Base-by-base conservation (phyloP, 1,140 invertebrate genomes). In the Bombus fervidus region DNA sequence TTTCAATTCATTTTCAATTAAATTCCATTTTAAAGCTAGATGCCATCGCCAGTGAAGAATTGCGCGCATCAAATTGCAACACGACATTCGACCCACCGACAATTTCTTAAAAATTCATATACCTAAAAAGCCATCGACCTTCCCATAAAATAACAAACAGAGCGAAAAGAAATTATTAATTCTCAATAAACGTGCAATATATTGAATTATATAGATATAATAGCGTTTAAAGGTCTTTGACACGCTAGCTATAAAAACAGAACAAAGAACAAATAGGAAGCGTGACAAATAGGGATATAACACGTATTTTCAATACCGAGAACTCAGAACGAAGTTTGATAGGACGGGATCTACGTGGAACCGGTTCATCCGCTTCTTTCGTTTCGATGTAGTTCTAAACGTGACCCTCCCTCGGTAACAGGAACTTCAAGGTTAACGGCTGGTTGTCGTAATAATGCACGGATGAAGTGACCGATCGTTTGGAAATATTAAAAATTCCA, bases 361-460 rank as follows among this genome's bases (percentile, higher is more conserved):
- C 85, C 85, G 85, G 85, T 86, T 86, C 74, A 84, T 83, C 74
- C 81, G 66, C 74, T 86, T 76, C 81, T 86, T 82, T 83, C 43
- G 59, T 41, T 76, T 78, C 74, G 68, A 77, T 83, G 74, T 43
- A 83, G 74, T 73, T 86, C 81, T 78, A 86, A 85, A 86, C 72
- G 83, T 74, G 84, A 71, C 31, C 74, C 53, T 83, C 12, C 5
- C n/a, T 62, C 31, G 53, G 81, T 83, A 86, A 86, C 81, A 76
- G 74, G 66, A 64, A 78, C 74, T 13, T 64, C 74, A 86, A 86
- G 85, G 85, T 83, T 86, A 86, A 71, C 81, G 34, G 25, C 71
- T 85, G 41, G 12, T 43, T 81, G 78, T 74, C 71, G 79, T 81
- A 81, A 81, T 81, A 81, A 85, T 59, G 69, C 78, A 34, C 41